phyloP scores from a whole-genome alignment of 2,797 vertebrate genomes.

The Delichon dasypus region DNA sequence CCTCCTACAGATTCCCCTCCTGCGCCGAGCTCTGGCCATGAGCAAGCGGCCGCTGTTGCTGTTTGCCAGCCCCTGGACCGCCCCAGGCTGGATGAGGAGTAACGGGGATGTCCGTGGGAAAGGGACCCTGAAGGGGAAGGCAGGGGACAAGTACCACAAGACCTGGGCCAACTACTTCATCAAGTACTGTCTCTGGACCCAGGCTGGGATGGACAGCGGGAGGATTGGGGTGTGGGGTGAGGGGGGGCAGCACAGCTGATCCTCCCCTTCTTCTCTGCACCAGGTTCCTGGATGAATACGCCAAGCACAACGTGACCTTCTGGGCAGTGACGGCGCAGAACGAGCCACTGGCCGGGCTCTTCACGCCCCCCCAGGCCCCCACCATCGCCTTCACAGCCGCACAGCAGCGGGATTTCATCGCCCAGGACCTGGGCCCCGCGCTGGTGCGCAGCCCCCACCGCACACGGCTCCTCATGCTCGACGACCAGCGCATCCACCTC shows the following conservation, averaged over 20 bases:
- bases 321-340: slow-evolving; percentile 93
- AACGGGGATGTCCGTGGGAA: slow-evolving; percentile 82
- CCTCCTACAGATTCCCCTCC: slow-evolving; percentile 86
- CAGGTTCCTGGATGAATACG: slow-evolving; percentile 93
- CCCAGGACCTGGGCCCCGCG: slow-evolving; percentile 86
- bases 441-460: slow-evolving; percentile 81
- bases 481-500: slow-evolving; percentile 84
- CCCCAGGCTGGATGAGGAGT: slow-evolving; percentile 92
- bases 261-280: slow-evolving; percentile 43
- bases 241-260: not conserved
- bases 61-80: slow-evolving; percentile 90
- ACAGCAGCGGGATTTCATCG: slow-evolving; percentile 91
- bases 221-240: no score
- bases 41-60: slow-evolving; percentile 80
- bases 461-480: slow-evolving; percentile 83
- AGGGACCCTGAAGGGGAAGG: slow-evolving; percentile 86
- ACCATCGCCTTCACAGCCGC: slow-evolving; percentile 88
- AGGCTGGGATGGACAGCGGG: fast-evolving
- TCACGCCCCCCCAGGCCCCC: slow-evolving; percentile 82
- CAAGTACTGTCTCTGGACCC: not conserved
- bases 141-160: slow-evolving; percentile 88
- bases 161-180: slow-evolving; percentile 94
- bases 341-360: slow-evolving; percentile 84
- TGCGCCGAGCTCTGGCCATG: slow-evolving; percentile 80
- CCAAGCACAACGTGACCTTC: slow-evolving; percentile 87